Evolutionary conservation across 1,140 invertebrate species (phyloP).

Genomic region (Aphaenogaster floridana): DNA sequence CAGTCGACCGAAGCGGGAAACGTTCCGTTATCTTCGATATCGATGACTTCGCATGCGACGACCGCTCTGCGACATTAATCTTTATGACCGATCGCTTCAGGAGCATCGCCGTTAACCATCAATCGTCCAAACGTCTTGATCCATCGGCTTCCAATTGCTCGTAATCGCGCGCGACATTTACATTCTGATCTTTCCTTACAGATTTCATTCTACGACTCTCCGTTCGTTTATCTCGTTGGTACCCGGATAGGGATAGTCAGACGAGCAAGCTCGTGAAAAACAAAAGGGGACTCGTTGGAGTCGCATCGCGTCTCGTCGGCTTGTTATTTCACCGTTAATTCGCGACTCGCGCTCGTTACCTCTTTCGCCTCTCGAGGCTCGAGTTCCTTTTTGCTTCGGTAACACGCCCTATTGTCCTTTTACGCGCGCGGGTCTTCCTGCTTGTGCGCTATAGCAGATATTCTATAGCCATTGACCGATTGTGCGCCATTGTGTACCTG

Average conservation of each 20-base stretch:
- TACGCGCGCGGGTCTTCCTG: conserved; percentile 61
- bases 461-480: conserved; percentile 69
- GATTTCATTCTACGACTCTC: conserved; percentile 1
- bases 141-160: conserved; percentile 56
- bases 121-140: conserved; percentile 54
- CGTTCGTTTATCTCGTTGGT: background rate
- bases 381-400: conserved; percentile 52
- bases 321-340: conserved; percentile 70
- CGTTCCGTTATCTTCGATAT: conserved; percentile 57
- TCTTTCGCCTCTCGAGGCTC: conserved; percentile 23
- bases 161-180: conserved; percentile 61
- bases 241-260: background rate
- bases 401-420: conserved; percentile 71
- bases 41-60: conserved; percentile 32
- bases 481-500: conserved; percentile 71
- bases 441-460: conserved; percentile 50
- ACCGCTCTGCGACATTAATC: conserved; percentile 55
- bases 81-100: conserved; percentile 58
- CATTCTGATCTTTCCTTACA: conserved; percentile 29
- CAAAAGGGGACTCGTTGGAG: conserved; percentile 21
- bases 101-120: conserved; percentile 47
- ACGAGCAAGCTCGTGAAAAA: conserved; percentile 12
- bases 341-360: conserved; percentile 52
- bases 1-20: conserved; percentile 28
- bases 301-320: conserved; percentile 12